Conservation (phyloP, 2,888 invertebrate species). For the Polydrusus pterygomalis region DNA sequence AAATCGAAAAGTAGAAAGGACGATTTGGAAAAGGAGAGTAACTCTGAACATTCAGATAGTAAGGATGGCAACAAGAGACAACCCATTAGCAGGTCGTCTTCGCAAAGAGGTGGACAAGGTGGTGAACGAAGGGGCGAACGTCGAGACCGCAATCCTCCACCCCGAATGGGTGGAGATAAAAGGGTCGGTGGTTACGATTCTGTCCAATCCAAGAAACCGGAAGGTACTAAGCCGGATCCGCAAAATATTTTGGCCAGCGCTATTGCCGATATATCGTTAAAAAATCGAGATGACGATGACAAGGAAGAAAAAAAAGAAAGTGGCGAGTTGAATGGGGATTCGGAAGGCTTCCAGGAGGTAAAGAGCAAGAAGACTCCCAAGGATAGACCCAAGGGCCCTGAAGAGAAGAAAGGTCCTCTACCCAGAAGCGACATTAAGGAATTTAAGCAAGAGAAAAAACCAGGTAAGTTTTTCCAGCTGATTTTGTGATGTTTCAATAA, state of each 20-base stretch:
- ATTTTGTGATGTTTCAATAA: no score
- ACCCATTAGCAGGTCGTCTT: constrained; percentile 42
- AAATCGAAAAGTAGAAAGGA: constrained; percentile 65
- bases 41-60: constrained; percentile 86
- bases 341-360: constrained; percentile 83
- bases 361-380: constrained; percentile 86
- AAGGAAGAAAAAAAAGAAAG: constrained; percentile 66
- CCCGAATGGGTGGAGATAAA: constrained; percentile 64
- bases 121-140: constrained; percentile 41
- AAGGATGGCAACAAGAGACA: constrained; percentile 65
- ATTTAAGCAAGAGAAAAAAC: constrained; percentile 51
- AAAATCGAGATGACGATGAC: constrained; percentile 68
- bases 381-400: constrained; percentile 72
- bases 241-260: constrained; percentile 70
- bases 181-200: constrained; percentile 54
- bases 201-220: constrained; percentile 67
- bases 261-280: constrained; percentile 70
- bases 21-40: constrained; percentile 81
- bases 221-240: constrained; percentile 68
- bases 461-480: constrained; percentile 22
- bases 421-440: constrained; percentile 54
- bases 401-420: constrained; percentile 65
- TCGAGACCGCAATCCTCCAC: constrained; percentile 58
- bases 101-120: constrained; percentile 51
- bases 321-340: constrained; percentile 78